Conservation (phyloP, 2,113 vertebrate genomes). For the Ochotona princeps region DNA sequence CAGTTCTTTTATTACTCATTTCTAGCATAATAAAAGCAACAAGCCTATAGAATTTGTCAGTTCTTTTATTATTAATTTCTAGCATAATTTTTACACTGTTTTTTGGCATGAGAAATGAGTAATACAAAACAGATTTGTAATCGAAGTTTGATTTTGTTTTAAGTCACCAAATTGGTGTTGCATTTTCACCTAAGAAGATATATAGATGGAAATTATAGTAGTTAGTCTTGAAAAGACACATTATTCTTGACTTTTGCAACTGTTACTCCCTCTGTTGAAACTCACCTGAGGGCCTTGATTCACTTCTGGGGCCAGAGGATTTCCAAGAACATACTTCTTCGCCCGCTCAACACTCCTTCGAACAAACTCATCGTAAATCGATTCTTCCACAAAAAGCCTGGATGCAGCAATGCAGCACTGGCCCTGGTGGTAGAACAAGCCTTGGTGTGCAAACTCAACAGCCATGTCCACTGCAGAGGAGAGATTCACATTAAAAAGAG, state of each 20-base stretch:
- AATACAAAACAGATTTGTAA: background rate
- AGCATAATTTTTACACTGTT: background rate
- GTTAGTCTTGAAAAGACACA: background rate
- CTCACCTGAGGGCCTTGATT: slow-evolving; percentile 92
- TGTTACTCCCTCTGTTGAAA: background rate
- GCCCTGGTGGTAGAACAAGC: slow-evolving; percentile 93
- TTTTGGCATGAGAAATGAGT: background rate
- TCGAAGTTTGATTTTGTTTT: background rate
- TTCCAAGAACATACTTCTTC: slow-evolving; percentile 89
- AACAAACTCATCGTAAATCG: slow-evolving; percentile 92
- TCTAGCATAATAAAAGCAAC: background rate
- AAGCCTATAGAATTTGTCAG: background rate
- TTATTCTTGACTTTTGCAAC: background rate
- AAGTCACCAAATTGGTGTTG: background rate
- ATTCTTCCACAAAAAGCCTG: slow-evolving; percentile 93
- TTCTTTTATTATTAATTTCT: background rate
- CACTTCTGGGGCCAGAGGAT: slow-evolving; percentile 87
- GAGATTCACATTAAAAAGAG: background rate
- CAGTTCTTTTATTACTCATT: background rate
- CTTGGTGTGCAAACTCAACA: slow-evolving; percentile 90
- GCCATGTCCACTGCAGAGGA: slow-evolving; percentile 89
- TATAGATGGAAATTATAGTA: background rate
- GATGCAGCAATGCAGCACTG: slow-evolving; percentile 94
- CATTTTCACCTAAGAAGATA: background rate
- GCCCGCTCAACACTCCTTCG: slow-evolving; percentile 88